Evolutionary conservation across 1,140 invertebrate genomes (phyloP), one percentile per base, ranked within the genome.

Genomic region (Drosophila pruinosa): DNA sequence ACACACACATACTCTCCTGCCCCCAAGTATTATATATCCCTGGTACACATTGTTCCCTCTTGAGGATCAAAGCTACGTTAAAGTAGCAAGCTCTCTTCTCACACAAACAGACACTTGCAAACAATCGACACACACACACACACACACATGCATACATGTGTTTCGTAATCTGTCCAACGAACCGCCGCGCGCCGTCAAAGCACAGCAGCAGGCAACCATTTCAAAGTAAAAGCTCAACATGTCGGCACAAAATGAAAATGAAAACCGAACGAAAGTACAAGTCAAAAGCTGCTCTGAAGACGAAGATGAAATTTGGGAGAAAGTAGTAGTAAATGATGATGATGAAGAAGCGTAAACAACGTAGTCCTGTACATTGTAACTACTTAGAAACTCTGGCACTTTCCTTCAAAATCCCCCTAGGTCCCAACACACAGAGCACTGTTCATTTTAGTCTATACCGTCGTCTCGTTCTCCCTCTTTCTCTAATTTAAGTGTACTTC

Each of bases 151-250:
- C 22, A 52, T 5, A 34, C 6, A 56, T 39, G 21, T 21, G 8
- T 47, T 14, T 36, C 15, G 24, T 19, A n/a, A 19, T 24, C 17
- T 34, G 8, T 24, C 12, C 41, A 22, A 4, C 45, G 12, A 31
- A 28, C 31, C 41, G 43, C 54, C 63, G 53, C 41, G n/a, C 68
- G 8, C 52, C 58, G 77, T 61, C 47, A 50, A 14, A 53, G 59
- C 79, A 72, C 53, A 72, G 65, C 79, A 82, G 74, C 75, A 85
- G 80, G 81, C 80, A 69, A 76, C 72, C 80, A 85, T 85, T 85
- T 86, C 82, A 86, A 86, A 86, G 82, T 88, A 88, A 86, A 86
- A 86, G 82, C 82, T 86, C 82, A 86, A 86, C 82, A 86, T 78
- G 53, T 73, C 67, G 76, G 81, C 82, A 86, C 71, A 78, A 80